phyloP scores from a whole-genome alignment of 2,113 vertebrate genomes.

The Phycodurus eques region DNA sequence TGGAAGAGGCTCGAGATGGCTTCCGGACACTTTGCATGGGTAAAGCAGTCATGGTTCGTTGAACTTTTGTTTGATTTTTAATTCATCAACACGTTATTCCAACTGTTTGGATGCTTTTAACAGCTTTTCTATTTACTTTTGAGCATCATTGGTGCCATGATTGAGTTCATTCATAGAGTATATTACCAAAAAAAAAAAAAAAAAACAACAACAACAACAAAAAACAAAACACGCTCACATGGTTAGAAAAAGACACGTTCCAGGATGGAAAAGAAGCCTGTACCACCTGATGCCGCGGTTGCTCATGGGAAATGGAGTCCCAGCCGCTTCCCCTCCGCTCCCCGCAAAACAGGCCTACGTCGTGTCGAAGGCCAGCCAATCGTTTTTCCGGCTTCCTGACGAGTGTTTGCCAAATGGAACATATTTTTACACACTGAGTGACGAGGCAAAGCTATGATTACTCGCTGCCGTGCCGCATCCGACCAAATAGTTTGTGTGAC shows the following conservation, averaged over 20 bases:
- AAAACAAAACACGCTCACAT: slow-evolving; percentile 14
- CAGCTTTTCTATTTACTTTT: slow-evolving; percentile 17
- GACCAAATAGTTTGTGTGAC: slow-evolving; percentile 59
- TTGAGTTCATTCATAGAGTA: background rate
- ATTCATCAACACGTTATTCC: background rate
- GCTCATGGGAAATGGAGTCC: slow-evolving; percentile 72
- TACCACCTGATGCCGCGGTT: slow-evolving; percentile 58
- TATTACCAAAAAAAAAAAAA: background rate
- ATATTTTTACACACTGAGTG: slow-evolving; percentile 46
- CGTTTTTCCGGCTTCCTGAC: slow-evolving; percentile 38
- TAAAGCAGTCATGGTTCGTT: slow-evolving; percentile 54
- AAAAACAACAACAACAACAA: background rate
- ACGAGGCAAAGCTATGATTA: slow-evolving; percentile 43
- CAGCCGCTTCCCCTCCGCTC: slow-evolving; percentile 50
- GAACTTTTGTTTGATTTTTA: background rate
- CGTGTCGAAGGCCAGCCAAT: slow-evolving; percentile 46
- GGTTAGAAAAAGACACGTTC: slow-evolving; percentile 63
- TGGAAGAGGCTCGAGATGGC: slow-evolving; percentile 34
- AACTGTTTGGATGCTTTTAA: background rate
- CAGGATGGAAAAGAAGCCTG: slow-evolving; percentile 33
- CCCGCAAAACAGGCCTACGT: slow-evolving; percentile 63
- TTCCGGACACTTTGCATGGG: slow-evolving; percentile 44
- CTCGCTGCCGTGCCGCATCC: slow-evolving; percentile 53
- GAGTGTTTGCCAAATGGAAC: slow-evolving; percentile 45
- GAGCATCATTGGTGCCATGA: fast-evolving